Base-by-base conservation (phyloP, 2,113 vertebrate genomes). In the Scolopax mira region DNA sequence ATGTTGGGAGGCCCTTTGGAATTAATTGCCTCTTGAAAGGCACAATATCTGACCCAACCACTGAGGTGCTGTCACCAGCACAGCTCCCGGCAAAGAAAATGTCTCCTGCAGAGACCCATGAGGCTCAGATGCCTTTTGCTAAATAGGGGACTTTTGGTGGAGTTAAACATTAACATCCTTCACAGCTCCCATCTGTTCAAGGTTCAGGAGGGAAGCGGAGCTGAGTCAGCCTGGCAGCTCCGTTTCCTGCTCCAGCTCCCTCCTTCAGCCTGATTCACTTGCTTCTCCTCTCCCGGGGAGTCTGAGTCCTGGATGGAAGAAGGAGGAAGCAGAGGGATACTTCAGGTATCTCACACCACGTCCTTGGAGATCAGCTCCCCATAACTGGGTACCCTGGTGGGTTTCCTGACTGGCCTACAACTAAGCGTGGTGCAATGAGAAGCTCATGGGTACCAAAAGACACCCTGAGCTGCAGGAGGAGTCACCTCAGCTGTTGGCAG, bases 121-220 rank as follows among this genome's bases (percentile, higher is more conserved):
- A 25, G 11, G 18, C 87, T 71, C 42, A 17, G 71, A 5, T n/a
- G 33, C 58, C 46, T 72, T 60, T 22, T 67, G 37, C 75, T 87
- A 58, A 73, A 67, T 3, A 4, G 10, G 78, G 10, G 55, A 41
- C 31, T 81, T 88, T 8, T 66, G 41, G 30, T 41, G 57, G 44
- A 64, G 90, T 96, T 97, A 91, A 95, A 82, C 24, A 31, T 96
- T 94, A 92, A 90, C 86, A 16, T 46, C 37, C 65, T 67, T 77
- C 55, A 6, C 35, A 71, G 55, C 55, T 23, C 80, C 74, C 67
- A 6, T 44, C 33, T 46, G 70, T 39, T n/a, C 95, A 95, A 93
- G 75, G 95, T 89, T 74, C 94, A 80, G n/a, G 77, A 79, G 75
- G 51, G 52, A 67, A 83, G 24, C 54, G 22, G 1, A 0, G 31